Conservation (phyloP, 2,797 vertebrate genomes). For the Babyrousa celebensis region DNA sequence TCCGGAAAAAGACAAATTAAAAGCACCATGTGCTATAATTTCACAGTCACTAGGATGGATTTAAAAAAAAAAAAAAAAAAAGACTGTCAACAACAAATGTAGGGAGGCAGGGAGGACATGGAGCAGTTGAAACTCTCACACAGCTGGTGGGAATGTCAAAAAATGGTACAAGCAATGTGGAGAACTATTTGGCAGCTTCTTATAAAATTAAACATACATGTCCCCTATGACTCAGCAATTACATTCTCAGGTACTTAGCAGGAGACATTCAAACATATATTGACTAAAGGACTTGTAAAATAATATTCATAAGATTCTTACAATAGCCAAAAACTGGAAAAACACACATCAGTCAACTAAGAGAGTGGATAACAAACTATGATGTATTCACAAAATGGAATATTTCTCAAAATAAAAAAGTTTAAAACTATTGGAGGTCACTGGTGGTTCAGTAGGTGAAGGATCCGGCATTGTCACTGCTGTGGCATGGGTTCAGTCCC, state of each 20-base stretch:
- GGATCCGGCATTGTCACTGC: no score
- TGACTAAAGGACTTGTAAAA: slow-evolving; percentile 58
- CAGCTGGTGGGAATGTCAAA: neutral
- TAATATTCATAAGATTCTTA: slow-evolving; percentile 44
- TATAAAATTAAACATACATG: slow-evolving; percentile 66
- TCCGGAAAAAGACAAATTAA: slow-evolving; percentile 62
- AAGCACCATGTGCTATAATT: neutral
- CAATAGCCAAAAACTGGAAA: neutral
- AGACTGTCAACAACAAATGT: neutral
- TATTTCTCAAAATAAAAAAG: slow-evolving; percentile 2
- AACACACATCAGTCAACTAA: slow-evolving; percentile 9
- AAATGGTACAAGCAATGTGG: slow-evolving; percentile 10
- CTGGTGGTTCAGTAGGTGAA: no score
- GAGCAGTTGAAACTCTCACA: neutral
- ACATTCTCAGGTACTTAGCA: slow-evolving; percentile 57
- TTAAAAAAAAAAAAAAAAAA: neutral
- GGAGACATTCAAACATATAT: slow-evolving; percentile 45
- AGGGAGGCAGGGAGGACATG: neutral
- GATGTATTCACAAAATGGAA: neutral
- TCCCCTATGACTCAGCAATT: slow-evolving; percentile 50
- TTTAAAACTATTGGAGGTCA: neutral
- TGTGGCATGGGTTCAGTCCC: no score
- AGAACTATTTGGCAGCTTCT: slow-evolving; percentile 54
- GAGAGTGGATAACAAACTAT: slow-evolving; percentile 5
- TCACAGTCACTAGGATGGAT: neutral